Evolutionary conservation across 2,113 vertebrate species (phyloP).

Genomic region (Apteryx mantelli): DNA sequence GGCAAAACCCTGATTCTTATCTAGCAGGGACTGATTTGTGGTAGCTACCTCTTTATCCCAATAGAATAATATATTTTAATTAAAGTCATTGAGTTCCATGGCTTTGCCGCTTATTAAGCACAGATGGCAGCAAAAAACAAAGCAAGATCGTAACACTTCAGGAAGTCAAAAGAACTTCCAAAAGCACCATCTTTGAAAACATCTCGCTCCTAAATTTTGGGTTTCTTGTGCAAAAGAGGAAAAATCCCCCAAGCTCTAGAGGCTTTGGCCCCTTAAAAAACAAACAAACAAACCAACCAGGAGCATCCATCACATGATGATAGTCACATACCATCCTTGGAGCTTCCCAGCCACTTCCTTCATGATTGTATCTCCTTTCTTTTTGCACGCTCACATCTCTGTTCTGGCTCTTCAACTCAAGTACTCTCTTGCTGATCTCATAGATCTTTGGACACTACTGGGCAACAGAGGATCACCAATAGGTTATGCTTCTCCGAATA

Average conservation of each 20-base stretch:
- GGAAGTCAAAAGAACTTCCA: neutral
- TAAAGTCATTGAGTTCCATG: neutral
- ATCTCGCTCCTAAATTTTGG: neutral
- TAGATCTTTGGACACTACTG: neutral
- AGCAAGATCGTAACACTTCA: neutral
- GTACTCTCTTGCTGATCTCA: fast-evolving
- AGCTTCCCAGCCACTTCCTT: neutral
- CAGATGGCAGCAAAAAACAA: neutral
- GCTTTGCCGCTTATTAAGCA: neutral
- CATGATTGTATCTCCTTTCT: fast-evolving
- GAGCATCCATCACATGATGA: neutral
- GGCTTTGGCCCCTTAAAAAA: neutral
- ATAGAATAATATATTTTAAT: neutral
- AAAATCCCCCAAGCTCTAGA: neutral
- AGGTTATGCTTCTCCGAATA: neutral
- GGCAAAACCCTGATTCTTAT: neutral
- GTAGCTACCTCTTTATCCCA: neutral
- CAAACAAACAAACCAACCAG: too few species aligned
- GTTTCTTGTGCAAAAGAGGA: neutral
- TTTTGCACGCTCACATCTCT: neutral
- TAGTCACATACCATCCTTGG: neutral
- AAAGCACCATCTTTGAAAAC: neutral
- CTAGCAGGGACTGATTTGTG: neutral
- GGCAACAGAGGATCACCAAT: neutral
- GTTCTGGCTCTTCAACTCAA: neutral